Evolutionary conservation across 2,113 vertebrate genomes (phyloP).

Genomic region (Eurypyga helias): DNA sequence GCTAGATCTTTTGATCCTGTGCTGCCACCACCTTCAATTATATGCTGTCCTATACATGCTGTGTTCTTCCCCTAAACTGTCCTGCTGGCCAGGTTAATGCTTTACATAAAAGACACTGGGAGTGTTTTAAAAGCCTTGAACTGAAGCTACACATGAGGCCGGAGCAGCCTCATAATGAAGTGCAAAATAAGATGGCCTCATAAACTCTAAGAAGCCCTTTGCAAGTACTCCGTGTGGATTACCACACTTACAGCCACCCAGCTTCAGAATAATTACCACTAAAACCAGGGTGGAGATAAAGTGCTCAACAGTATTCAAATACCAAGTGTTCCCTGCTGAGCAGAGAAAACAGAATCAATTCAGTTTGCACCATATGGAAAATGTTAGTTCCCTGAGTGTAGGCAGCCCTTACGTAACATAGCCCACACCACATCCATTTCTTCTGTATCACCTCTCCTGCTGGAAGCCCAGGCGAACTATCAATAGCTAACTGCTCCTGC

Average conservation of each 20-base stretch:
- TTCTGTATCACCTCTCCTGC: neutral
- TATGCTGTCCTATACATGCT: neutral
- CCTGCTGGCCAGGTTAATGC: slow-evolving; percentile 33
- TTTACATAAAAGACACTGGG: slow-evolving; percentile 25
- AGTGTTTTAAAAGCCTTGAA: slow-evolving; percentile 64
- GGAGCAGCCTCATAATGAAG: slow-evolving; percentile 36
- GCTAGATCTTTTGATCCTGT: neutral
- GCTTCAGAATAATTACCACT: slow-evolving; percentile 49
- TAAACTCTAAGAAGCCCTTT: slow-evolving; percentile 37
- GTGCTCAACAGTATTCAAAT: slow-evolving; percentile 37
- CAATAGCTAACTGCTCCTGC: neutral
- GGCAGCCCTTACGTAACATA: slow-evolving; percentile 43
- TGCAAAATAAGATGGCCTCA: slow-evolving; percentile 20
- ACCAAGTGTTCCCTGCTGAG: slow-evolving; percentile 29
- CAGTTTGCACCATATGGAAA: slow-evolving; percentile 39
- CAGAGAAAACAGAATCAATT: slow-evolving; percentile 43
- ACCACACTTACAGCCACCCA: slow-evolving; percentile 40
- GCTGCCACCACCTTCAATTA: neutral
- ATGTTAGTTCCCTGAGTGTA: slow-evolving; percentile 22
- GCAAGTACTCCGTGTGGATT: slow-evolving; percentile 39
- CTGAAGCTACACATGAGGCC: slow-evolving; percentile 2
- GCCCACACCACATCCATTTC: neutral
- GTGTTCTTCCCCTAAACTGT: neutral
- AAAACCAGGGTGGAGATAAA: slow-evolving; percentile 46
- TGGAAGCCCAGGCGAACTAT: neutral